Percentiles rank a stretch among this genome's conserved stretches.
These are phyloP conservation scores for Ctenochaetus hawaiiensis DNA, from an alignment of 2,797 vertebrate genomes.

Conservation along the genomic window DNA sequence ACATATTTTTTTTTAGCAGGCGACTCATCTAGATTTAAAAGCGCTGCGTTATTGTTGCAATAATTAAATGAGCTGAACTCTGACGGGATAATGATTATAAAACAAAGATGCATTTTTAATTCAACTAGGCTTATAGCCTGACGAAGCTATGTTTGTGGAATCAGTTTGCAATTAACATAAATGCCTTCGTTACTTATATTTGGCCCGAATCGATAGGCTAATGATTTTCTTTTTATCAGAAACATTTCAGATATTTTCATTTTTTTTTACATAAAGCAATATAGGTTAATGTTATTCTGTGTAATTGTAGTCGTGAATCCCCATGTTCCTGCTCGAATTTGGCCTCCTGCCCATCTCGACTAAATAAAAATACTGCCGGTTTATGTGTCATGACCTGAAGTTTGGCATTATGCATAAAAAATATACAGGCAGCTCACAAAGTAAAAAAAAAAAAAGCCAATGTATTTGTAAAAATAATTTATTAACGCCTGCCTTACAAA, in stretches of 20 bases:
- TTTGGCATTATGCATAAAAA: constrained; percentile 30
- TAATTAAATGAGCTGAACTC: constrained; percentile 36
- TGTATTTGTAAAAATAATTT: constrained; percentile 30
- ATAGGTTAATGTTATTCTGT: constrained; percentile 42
- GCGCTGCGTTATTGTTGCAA: constrained; percentile 17
- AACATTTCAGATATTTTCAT: constrained; percentile 3
- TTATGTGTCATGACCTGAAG: constrained; percentile 27
- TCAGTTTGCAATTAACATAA: constrained; percentile 12
- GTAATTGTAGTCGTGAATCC: constrained; percentile 21
- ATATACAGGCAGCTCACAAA: constrained; percentile 1
- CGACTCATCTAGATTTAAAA: constrained; percentile 34
- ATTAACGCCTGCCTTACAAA: constrained; percentile 61
- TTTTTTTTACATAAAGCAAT: constrained; percentile 23
- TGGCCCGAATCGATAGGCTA: constrained; percentile 9
- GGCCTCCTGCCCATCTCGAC: constrained; percentile 41
- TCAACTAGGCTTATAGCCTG: constrained; percentile 16
- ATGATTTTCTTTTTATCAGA: background rate
- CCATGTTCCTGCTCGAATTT: constrained; percentile 18
- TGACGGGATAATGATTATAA: constrained; percentile 33
- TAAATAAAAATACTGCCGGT: constrained; percentile 36
- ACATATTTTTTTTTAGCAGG: background rate
- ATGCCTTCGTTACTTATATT: background rate
- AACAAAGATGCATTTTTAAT: constrained; percentile 46
- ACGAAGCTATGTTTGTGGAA: constrained; percentile 26
- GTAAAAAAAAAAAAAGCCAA: constrained; percentile 25